These are phyloP conservation scores for Panthera tigris DNA, from an alignment of 2,113 vertebrate species.

Conservation along the genomic window DNA sequence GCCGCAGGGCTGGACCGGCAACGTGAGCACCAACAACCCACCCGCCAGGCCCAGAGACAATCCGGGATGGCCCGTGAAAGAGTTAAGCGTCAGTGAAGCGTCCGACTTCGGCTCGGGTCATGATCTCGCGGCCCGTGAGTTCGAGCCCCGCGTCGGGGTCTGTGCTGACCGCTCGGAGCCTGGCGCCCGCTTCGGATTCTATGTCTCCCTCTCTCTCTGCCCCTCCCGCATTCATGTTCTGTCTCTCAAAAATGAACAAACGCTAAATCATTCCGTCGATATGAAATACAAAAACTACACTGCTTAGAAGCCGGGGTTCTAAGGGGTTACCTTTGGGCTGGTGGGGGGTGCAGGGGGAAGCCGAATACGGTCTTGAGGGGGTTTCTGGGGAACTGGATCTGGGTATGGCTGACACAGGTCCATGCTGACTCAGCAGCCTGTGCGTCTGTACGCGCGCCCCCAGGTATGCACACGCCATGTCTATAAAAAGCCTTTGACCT, in stretches of 20 bases:
- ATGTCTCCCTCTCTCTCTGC: too few relatives aligned
- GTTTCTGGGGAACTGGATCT: background rate
- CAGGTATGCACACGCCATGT: fast-evolving
- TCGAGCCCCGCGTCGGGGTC: too few relatives aligned
- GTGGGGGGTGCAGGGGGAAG: background rate
- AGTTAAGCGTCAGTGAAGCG: too few relatives aligned
- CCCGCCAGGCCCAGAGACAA: background rate
- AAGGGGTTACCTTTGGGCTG: background rate
- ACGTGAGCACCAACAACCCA: background rate
- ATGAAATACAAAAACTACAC: background rate
- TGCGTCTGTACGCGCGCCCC: fast-evolving
- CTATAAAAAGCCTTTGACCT: background rate
- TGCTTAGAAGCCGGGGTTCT: background rate
- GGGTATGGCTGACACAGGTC: background rate
- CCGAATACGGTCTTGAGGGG: background rate
- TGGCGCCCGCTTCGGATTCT: too few relatives aligned
- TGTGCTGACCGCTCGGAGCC: too few relatives aligned
- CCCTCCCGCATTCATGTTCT: too few relatives aligned
- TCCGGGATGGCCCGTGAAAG: background rate
- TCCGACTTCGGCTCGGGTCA: too few relatives aligned
- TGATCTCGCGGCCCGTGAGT: too few relatives aligned
- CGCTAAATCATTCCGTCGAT: background rate
- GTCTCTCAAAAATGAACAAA: too few relatives aligned
- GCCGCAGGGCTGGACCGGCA: background rate
- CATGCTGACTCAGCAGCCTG: background rate